phyloP scores from a whole-genome alignment of 2,888 invertebrate genomes.

The Griposia aprilina region DNA sequence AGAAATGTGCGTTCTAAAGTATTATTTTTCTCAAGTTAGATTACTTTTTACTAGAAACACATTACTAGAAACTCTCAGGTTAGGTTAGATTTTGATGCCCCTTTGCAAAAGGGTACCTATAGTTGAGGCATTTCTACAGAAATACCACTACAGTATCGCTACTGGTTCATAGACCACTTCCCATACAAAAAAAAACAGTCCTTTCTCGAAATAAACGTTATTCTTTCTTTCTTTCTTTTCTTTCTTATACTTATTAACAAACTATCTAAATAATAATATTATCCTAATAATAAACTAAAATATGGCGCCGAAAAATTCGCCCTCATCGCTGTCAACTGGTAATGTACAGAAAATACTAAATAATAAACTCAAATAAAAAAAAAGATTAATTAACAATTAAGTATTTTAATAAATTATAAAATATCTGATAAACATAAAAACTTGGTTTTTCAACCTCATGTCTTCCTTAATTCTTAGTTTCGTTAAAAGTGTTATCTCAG shows the following conservation, averaged over 20 bases:
- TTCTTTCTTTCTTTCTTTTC: too few relatives aligned
- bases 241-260: background rate
- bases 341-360: background rate
- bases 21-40: too few relatives aligned
- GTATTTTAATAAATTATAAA: background rate
- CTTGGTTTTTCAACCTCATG: background rate
- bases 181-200: too few relatives aligned
- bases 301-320: background rate
- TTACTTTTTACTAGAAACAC: too few relatives aligned
- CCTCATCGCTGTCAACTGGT: background rate
- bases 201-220: background rate
- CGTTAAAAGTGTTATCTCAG: slow-evolving; percentile 8
- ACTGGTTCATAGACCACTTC: too few relatives aligned
- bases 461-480: slow-evolving; percentile 5
- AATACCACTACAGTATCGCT: too few relatives aligned
- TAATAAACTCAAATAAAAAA: background rate
- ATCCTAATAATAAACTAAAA: background rate
- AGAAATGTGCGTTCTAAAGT: too few relatives aligned
- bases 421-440: background rate
- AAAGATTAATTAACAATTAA: background rate
- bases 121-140: too few relatives aligned
- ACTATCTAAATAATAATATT: background rate
- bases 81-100: too few relatives aligned
- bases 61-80: too few relatives aligned
- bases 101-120: too few relatives aligned